Evolutionary conservation across 2,113 vertebrate species (phyloP), one percentile per base, ranked within the genome.

Genomic region (Aphyosemion australe): DNA sequence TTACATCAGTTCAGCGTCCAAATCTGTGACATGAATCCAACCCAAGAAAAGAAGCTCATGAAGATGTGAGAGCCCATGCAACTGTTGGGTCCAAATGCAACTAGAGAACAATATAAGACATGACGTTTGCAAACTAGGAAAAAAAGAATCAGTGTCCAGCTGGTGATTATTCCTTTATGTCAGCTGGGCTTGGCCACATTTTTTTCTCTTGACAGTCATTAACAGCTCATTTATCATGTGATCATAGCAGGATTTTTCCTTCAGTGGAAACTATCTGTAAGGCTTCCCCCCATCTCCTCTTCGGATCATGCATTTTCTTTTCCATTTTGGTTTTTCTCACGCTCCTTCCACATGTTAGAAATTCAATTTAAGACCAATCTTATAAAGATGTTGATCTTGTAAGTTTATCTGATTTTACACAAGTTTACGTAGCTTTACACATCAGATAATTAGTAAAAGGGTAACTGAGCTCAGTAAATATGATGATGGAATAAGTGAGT

Each of bases 141-240:
- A 37, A 8, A 37, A 37, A 2, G 41, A 42, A 42, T 19, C 1
- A 20, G 6, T 26, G 15, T 13, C 13, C 19, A 15, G 3, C 18
- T 19, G 45, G 31, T 37, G 34, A 7, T 7, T 37, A 34, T 61
- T 48, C 26, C 14, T 37, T 60, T 21, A 32, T 15, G 0, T 49
- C 59, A 34, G n/a, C 31, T 61, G 59, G 8, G 18, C 34, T 14
- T 20, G 13, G 5, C 7, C 13, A 5, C 39, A 8, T 10, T 20
- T 14, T 61, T 12, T 16, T 15, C 26, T 43, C 34, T 12, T 32
- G n/a, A 48, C 45, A 59, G 6, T 31, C 19, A 5, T 8, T n/a
- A 18, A 18, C n/a, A 18, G 43, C 26, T 60, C 16, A 47, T 60
- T 37, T 13, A n/a, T 47, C 43, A 61, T 61, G 26, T 39, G n/a